phyloP scores from a whole-genome alignment of 2,888 invertebrate species.

The Sinelater perroti region DNA sequence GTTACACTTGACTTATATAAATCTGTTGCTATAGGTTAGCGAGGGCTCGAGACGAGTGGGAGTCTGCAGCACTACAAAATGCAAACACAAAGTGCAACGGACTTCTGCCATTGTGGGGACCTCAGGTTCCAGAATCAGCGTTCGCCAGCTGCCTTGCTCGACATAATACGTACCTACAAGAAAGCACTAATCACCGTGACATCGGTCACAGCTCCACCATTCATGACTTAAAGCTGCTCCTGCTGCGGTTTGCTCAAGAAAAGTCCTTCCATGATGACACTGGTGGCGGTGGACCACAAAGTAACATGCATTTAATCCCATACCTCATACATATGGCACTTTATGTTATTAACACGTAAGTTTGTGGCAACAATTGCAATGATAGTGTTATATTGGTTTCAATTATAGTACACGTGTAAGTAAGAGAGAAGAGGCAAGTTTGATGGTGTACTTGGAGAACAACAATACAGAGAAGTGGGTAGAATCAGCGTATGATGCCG shows the following conservation, averaged over 20 bases:
- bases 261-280: slow-evolving; percentile 98
- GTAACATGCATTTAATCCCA: slow-evolving; percentile 96
- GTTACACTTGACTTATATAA: neutral
- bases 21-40: slow-evolving; percentile 48
- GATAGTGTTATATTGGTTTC: neutral
- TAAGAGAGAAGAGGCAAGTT: slow-evolving; percentile 79
- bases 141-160: slow-evolving; percentile 94
- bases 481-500: slow-evolving; percentile 88
- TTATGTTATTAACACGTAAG: slow-evolving; percentile 89
- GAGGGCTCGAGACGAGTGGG: slow-evolving; percentile 90
- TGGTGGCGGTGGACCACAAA: slow-evolving; percentile 95
- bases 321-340: slow-evolving; percentile 94
- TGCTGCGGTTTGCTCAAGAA: slow-evolving; percentile 90
- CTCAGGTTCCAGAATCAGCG: slow-evolving; percentile 89
- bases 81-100: slow-evolving; percentile 98
- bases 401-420: slow-evolving; percentile 73
- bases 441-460: slow-evolving; percentile 77
- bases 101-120: slow-evolving; percentile 95
- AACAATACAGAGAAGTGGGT: slow-evolving; percentile 71
- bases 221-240: slow-evolving; percentile 90
- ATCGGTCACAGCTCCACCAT: slow-evolving; percentile 83
- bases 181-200: slow-evolving; percentile 77
- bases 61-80: slow-evolving; percentile 96
- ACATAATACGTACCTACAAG: slow-evolving; percentile 85
- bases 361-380: slow-evolving; percentile 38